Percentiles rank a stretch among this genome's conserved stretches.
Conservation (phyloP, 2,797 vertebrate species). For the Helarctos malayanus region DNA sequence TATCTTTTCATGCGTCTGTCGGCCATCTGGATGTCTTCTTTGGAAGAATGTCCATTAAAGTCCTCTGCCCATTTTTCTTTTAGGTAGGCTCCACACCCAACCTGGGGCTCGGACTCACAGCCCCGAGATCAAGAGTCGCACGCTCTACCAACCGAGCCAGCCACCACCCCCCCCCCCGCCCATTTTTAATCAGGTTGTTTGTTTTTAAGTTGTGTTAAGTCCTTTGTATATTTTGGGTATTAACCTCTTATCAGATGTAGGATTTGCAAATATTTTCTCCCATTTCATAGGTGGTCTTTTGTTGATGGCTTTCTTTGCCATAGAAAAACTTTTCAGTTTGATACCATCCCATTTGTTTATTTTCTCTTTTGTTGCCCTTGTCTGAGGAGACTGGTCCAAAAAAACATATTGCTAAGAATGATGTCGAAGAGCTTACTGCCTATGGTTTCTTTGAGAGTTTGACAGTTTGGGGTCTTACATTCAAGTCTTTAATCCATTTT, state of each 20-base stretch:
- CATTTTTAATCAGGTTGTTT: not conserved
- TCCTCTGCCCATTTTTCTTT: not conserved
- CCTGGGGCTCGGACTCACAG: not conserved
- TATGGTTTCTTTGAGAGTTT: not conserved
- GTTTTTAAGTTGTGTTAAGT: not conserved
- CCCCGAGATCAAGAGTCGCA: not conserved
- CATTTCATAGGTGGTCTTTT: not conserved
- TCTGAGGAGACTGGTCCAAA: not conserved
- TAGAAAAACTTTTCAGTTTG: not conserved
- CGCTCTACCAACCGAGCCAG: not conserved
- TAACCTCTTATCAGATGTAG: not conserved
- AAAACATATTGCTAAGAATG: not conserved
- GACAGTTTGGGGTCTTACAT: not conserved
- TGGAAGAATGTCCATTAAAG: not conserved
- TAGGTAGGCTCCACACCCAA: not conserved
- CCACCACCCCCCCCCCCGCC: not conserved
- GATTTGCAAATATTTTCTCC: not conserved
- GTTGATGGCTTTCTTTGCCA: not conserved
- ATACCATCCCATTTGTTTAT: not conserved
- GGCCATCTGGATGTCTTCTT: not conserved
- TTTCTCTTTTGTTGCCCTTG: not conserved
- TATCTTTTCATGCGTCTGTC: not conserved
- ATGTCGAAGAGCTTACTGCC: not conserved
- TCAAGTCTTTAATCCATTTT: not conserved
- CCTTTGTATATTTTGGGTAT: not conserved